Base-by-base conservation (phyloP, 1,140 invertebrate species). In the Ceratina calcarata region DNA sequence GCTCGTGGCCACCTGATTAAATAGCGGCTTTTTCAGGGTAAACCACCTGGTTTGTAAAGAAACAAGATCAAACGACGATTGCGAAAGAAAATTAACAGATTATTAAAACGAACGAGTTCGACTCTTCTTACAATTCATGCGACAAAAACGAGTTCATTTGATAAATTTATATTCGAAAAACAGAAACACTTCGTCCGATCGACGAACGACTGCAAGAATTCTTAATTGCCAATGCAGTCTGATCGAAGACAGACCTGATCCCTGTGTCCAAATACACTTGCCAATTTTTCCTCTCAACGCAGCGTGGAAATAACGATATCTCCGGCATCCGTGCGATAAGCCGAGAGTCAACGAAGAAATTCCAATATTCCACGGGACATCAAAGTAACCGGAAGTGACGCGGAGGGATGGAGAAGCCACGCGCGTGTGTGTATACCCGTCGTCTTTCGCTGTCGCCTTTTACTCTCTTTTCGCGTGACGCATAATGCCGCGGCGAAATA, bases 321-420 rank as follows among this genome's bases (percentile, higher is more conserved):
- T 37, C 3, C 16, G 55, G 18, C 20, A 45, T 60, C 1, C 2
- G 4, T 4, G 18, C 53, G 20, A 70, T 70, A 37, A 58, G 37
- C n/a, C 27, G n/a, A 45, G 32, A n/a, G 49, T 6, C 69, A 24
- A 4, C 0, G 20, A 45, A 45, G 37, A 58, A 60, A 37, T 57
- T 55, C 53, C 53, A 45, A 60, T 20, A 58, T 57, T 16, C n/a
- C 27, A 18, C 20, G 53, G 32, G n/a, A 27, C 69, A 15, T 58
- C 32, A 58, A 60, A 37, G 27, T 18, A 58, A 70, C 68, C 27
- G 51, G 53, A 70, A 71, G 8, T 60, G 18, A 71, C n/a, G 53
- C 0, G 55, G 27, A 24, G 20, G 24, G 18, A 49, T 22, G 12
- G 18, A 15, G 15, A 7, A 3, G 13, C 13, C 7, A 1, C 68